These are phyloP conservation scores for Anaspis maculata DNA, from an alignment of 2,888 invertebrate species.

Conservation along the genomic window DNA sequence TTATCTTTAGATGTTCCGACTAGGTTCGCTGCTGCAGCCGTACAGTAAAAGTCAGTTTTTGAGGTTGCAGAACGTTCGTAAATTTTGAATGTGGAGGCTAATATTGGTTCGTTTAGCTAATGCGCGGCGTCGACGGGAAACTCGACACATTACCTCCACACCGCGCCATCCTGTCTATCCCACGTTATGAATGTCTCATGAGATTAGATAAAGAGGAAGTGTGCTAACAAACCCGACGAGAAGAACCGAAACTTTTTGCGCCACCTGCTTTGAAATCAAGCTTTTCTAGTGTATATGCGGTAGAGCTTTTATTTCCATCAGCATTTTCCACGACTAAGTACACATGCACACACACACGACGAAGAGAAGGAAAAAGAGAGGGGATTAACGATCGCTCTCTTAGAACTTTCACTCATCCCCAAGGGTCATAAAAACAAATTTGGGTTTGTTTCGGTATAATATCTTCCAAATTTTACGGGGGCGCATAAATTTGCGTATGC, in stretches of 20 bases:
- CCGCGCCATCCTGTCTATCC: constrained; percentile 13
- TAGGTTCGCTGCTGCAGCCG: too few relatives aligned
- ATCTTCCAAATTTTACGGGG: constrained; percentile 7
- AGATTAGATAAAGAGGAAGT: constrained; percentile 20
- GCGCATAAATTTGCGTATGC: constrained; percentile 5
- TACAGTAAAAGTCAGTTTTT: too few relatives aligned
- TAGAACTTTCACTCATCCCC: constrained; percentile 6
- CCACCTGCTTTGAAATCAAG: too few relatives aligned
- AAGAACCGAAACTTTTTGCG: too few relatives aligned
- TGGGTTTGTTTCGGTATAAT: constrained; percentile 8
- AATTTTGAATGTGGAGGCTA: too few relatives aligned
- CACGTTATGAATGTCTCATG: constrained; percentile 16
- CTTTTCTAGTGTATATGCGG: constrained; percentile 5
- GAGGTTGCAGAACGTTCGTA: too few relatives aligned
- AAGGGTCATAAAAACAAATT: constrained; percentile 9
- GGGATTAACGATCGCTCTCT: constrained; percentile 9
- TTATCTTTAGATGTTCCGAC: too few relatives aligned
- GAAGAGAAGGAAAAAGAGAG: constrained; percentile 6
- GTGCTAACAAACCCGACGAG: too few relatives aligned
- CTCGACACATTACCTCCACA: constrained; percentile 19
- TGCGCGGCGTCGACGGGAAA: constrained; percentile 18
- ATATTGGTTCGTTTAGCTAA: constrained; percentile 18
- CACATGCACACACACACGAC: too few relatives aligned
- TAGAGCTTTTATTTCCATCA: constrained; percentile 9
- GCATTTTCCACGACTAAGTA: too few relatives aligned